Conservation (phyloP, 2,113 vertebrate genomes). For the Cheilinus undulatus region DNA sequence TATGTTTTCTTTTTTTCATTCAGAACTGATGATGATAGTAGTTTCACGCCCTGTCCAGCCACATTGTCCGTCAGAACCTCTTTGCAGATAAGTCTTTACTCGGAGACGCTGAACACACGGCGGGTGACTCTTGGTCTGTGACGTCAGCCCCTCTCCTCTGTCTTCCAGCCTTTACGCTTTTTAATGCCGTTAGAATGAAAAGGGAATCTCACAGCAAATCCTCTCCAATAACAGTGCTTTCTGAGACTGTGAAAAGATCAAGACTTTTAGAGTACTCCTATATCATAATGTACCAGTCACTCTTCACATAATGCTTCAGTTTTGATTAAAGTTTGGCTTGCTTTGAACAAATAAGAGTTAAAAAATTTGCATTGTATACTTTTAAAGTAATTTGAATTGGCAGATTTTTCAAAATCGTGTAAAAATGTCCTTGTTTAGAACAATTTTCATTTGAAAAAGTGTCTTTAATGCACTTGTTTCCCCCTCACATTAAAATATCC, state of each 20-base stretch:
- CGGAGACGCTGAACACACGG: conserved; percentile 87
- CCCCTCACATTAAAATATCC: not conserved
- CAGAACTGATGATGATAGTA: conserved; percentile 97
- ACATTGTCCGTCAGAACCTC: conserved; percentile 90
- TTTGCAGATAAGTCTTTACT: conserved; percentile 86
- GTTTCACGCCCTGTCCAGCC: conserved; percentile 97
- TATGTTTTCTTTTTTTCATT: conserved; percentile 99
- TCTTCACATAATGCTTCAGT: conserved; percentile 21
- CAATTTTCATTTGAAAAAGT: not conserved
- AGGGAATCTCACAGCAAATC: conserved; percentile 78
- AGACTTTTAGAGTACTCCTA: conserved; percentile 64
- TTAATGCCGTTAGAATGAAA: conserved; percentile 80
- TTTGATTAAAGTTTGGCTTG: conserved; percentile 20
- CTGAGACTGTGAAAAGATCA: conserved; percentile 76
- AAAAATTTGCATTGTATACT: not conserved
- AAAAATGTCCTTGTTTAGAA: too few relatives aligned
- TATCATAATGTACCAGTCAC: conserved; percentile 65
- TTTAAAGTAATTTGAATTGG: not conserved
- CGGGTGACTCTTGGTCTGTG: conserved; percentile 86
- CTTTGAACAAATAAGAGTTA: conserved; percentile 9
- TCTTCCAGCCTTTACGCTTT: conserved; percentile 79
- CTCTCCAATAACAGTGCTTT: conserved; percentile 68
- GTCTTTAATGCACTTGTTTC: not conserved
- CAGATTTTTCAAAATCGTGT: too few relatives aligned
- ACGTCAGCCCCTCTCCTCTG: conserved; percentile 82